Evolutionary conservation across 2,113 vertebrate genomes (phyloP).

Genomic region (Nannobrachium achirus): DNA sequence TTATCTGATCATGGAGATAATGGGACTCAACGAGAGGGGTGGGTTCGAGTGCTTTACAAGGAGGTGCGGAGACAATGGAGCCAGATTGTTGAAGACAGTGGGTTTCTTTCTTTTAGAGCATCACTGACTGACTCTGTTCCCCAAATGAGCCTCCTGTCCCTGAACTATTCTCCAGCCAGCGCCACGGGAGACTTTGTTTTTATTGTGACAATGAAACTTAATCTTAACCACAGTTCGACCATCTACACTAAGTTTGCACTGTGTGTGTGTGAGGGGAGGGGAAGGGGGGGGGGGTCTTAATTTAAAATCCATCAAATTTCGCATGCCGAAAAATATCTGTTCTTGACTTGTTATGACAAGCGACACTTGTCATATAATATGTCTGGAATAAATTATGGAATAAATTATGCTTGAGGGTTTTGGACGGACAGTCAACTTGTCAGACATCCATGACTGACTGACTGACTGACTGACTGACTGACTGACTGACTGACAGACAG

Average conservation of each 20-base stretch:
- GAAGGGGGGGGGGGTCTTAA: conserved; percentile 64
- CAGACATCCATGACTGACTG: no score
- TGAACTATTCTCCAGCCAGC: conserved; percentile 80
- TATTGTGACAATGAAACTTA: conserved; percentile 92
- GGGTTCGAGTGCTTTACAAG: conserved; percentile 84
- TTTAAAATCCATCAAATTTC: no score
- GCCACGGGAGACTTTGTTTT: conserved; percentile 87
- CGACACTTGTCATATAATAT: no score
- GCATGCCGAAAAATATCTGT: no score
- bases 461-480: no score
- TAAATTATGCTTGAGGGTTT: no score
- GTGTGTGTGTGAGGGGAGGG: conserved; percentile 70
- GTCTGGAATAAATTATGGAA: no score
- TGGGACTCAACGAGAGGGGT: conserved; percentile 79
- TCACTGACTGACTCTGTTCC: conserved; percentile 80
- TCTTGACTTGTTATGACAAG: no score
- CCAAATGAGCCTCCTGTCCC: conserved; percentile 75
- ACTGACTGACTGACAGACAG: no score
- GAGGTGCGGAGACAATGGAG: conserved; percentile 79
- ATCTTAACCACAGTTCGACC: conserved; percentile 83
- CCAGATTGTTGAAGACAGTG: conserved; percentile 81
- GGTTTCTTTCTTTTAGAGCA: conserved; percentile 84
- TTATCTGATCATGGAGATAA: conserved; percentile 66
- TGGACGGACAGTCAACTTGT: no score
- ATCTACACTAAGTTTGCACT: conserved; percentile 77